A percentile compares a stretch with the other conserved stretches of the same genome.
phyloP scores from a whole-genome alignment of 2,113 vertebrate genomes.

The Monopterus albus region DNA sequence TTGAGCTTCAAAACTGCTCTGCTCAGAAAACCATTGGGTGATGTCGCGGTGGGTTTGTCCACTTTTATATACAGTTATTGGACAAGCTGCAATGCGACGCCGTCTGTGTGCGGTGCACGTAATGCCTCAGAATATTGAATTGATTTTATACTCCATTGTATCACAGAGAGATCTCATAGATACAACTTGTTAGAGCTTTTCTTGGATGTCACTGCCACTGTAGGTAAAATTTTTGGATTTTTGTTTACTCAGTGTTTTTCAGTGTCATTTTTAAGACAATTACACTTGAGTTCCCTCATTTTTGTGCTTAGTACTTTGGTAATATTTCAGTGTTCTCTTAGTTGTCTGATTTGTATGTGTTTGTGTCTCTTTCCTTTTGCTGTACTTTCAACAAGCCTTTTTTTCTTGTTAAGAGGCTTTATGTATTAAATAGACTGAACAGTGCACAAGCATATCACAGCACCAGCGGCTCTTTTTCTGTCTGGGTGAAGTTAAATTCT shows the following conservation, averaged over 20 bases:
- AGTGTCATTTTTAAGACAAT: background rate
- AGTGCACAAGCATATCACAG: slow-evolving; percentile 16
- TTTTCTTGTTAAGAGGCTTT: no score
- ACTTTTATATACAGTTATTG: no score
- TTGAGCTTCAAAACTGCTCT: no score
- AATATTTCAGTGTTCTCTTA: background rate
- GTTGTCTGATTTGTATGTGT: background rate
- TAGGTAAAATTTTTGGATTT: background rate
- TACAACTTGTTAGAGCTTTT: background rate
- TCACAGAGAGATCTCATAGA: no score
- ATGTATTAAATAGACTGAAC: slow-evolving; percentile 7
- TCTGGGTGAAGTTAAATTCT: slow-evolving; percentile 59
- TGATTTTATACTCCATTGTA: background rate
- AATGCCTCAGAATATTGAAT: background rate
- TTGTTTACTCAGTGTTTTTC: background rate
- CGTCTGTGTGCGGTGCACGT: no score
- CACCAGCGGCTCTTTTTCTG: slow-evolving; percentile 42
- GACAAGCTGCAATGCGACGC: no score
- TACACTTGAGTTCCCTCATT: background rate
- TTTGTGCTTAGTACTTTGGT: no score
- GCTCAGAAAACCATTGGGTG: no score
- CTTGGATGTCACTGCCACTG: background rate
- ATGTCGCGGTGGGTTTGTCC: no score
- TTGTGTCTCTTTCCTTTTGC: no score
- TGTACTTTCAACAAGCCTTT: no score